Evolutionary conservation across 2,113 vertebrate species (phyloP).

Genomic region (Neomonachus schauinslandi): DNA sequence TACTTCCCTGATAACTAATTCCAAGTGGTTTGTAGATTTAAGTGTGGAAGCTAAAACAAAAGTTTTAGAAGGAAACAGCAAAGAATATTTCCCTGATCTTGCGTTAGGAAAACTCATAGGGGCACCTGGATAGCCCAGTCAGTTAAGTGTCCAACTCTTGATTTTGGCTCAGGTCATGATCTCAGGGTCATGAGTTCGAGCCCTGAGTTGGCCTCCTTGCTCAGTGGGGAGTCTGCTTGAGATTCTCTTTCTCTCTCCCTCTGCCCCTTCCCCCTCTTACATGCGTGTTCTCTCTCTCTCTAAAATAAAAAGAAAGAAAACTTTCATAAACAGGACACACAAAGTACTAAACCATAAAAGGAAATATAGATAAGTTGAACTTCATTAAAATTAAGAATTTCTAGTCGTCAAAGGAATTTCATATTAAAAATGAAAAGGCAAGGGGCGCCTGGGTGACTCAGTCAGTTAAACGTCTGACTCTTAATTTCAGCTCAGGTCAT

Average conservation of each 20-base stretch:
- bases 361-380: neutral
- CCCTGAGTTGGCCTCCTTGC: neutral
- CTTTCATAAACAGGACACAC: neutral
- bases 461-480: too few species aligned
- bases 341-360: neutral
- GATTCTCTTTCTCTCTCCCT: neutral
- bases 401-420: too few species aligned
- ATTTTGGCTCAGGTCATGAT: too few species aligned
- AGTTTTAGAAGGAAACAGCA: neutral
- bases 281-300: neutral
- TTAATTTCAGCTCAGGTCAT: too few species aligned
- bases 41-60: constrained; percentile 8
- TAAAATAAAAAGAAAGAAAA: neutral
- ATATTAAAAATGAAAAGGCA: too few species aligned
- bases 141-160: too few species aligned
- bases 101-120: neutral
- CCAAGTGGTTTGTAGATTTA: neutral
- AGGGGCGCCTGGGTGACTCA: too few species aligned
- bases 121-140: neutral
- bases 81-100: neutral
- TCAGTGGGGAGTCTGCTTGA: neutral
- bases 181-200: too few species aligned
- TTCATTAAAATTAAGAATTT: neutral
- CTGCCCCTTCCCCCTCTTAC: neutral
- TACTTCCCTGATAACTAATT: neutral